These are phyloP conservation scores for Oophaga pumilio DNA, from an alignment of 2,113 vertebrate species.

Conservation along the genomic window DNA sequence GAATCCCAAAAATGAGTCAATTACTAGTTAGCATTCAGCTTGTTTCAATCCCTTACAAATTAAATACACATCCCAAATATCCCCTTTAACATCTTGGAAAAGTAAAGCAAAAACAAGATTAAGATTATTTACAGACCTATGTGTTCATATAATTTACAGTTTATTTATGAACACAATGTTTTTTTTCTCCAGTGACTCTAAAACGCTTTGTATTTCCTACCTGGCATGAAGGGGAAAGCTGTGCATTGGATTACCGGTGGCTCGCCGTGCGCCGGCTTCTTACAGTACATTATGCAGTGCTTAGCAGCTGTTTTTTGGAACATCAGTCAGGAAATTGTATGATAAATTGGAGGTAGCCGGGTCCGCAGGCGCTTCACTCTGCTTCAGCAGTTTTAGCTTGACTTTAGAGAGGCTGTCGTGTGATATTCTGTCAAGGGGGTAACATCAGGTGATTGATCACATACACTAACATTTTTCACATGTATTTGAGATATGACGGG, in stretches of 20 bases:
- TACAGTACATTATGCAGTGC: conserved; percentile 62
- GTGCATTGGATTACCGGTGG: not conserved
- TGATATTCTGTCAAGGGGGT: conserved; percentile 73
- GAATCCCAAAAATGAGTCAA: too few relatives aligned
- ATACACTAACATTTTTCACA: conserved; percentile 67
- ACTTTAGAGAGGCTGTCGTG: conserved; percentile 76
- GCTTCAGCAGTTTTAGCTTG: conserved; percentile 78
- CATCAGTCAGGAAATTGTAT: conserved; percentile 82
- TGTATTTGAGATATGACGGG: conserved; percentile 71
- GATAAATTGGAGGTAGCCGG: conserved; percentile 80
- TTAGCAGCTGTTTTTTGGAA: conserved; percentile 81
- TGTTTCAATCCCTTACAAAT: too few relatives aligned
- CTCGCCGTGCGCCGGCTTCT: not conserved
- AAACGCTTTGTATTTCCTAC: too few relatives aligned
- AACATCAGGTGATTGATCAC: conserved; percentile 68
- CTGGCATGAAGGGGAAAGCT: not conserved
- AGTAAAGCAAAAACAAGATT: too few relatives aligned
- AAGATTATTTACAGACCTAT: too few relatives aligned
- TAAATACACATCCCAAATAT: too few relatives aligned
- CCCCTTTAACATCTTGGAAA: too few relatives aligned
- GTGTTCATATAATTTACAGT: too few relatives aligned
- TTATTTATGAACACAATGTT: too few relatives aligned
- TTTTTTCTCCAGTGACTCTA: too few relatives aligned
- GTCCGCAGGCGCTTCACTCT: conserved; percentile 79
- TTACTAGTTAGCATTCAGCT: too few relatives aligned